Evolutionary conservation across 2,888 invertebrate species (phyloP).

Genomic region (Girardia tigrina): DNA sequence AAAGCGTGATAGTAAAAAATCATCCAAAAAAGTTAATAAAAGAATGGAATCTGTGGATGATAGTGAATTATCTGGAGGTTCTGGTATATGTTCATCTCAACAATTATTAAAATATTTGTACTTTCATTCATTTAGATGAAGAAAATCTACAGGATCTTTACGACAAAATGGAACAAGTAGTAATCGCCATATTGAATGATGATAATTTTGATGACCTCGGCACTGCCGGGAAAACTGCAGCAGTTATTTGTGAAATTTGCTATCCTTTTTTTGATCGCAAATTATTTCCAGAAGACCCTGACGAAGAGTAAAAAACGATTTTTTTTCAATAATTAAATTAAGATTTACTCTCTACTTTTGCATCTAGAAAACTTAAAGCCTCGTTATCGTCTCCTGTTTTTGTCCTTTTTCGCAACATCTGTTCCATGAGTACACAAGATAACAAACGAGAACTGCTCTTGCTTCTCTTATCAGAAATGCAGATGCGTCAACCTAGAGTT

Average conservation of each 20-base stretch:
- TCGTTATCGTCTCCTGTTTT: slow-evolving; percentile 27
- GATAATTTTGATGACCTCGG: slow-evolving; percentile 32
- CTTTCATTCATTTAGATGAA: background rate
- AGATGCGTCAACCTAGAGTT: slow-evolving; percentile 21
- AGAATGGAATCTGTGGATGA: background rate
- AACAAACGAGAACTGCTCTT: slow-evolving; percentile 27
- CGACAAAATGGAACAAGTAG: slow-evolving; percentile 3
- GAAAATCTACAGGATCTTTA: background rate
- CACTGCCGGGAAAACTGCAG: slow-evolving; percentile 29
- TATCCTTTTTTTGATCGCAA: background rate
- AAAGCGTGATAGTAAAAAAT: slow-evolving; percentile 1
- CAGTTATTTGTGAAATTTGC: slow-evolving; percentile 27
- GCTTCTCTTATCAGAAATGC: slow-evolving; percentile 30
- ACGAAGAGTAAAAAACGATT: background rate
- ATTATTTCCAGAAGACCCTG: slow-evolving; percentile 4
- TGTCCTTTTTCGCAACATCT: slow-evolving; percentile 7
- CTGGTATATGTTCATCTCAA: background rate
- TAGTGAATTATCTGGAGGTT: slow-evolving; percentile 12
- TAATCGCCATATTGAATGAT: slow-evolving; percentile 24
- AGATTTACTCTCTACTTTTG: background rate
- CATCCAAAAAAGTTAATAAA: background rate
- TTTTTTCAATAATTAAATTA: background rate
- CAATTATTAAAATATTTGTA: background rate
- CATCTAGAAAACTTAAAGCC: background rate
- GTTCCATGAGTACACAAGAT: slow-evolving; percentile 28